phyloP scores from a whole-genome alignment of 1,140 invertebrate species.

The Aricia agestis region DNA sequence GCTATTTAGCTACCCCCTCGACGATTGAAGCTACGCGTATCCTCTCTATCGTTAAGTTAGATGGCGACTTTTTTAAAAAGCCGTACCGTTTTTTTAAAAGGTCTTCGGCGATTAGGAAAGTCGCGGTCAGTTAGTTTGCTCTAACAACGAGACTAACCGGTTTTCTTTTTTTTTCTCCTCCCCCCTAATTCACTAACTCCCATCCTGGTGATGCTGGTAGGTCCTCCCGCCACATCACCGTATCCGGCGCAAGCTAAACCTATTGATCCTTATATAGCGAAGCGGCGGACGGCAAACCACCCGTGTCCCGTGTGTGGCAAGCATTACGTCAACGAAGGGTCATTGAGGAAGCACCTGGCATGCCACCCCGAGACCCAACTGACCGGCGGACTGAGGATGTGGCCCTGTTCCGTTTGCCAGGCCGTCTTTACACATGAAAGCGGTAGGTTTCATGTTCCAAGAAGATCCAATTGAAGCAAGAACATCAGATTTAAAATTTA shows the following conservation, averaged over 20 bases:
- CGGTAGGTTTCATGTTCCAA: slow-evolving; percentile 78
- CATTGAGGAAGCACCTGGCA: slow-evolving; percentile 92
- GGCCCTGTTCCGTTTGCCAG: slow-evolving; percentile 95
- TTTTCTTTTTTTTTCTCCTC: slow-evolving; percentile 50
- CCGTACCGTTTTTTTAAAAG: not conserved
- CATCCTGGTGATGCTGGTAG: slow-evolving; percentile 63
- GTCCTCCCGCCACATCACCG: slow-evolving; percentile 69
- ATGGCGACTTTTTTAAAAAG: slow-evolving; percentile 33
- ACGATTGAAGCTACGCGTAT: slow-evolving; percentile 31
- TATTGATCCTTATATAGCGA: slow-evolving; percentile 88
- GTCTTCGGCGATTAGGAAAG: slow-evolving; percentile 17
- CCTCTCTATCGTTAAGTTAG: slow-evolving; percentile 27
- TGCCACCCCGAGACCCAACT: slow-evolving; percentile 95
- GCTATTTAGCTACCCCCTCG: slow-evolving; percentile 32
- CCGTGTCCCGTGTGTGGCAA: slow-evolving; percentile 96
- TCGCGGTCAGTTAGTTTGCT: slow-evolving; percentile 27
- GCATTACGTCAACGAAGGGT: slow-evolving; percentile 96
- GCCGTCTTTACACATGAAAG: slow-evolving; percentile 95
- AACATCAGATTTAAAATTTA: too few relatives aligned
- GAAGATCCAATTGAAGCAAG: not conserved
- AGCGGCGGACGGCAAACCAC: slow-evolving; percentile 93
- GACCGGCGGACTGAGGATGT: slow-evolving; percentile 91
- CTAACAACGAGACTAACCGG: slow-evolving; percentile 60
- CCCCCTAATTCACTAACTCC: slow-evolving; percentile 68
- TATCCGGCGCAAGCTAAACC: slow-evolving; percentile 74